Evolutionary conservation across 2,113 vertebrate genomes (phyloP).

Genomic region (Ictalurus furcatus): DNA sequence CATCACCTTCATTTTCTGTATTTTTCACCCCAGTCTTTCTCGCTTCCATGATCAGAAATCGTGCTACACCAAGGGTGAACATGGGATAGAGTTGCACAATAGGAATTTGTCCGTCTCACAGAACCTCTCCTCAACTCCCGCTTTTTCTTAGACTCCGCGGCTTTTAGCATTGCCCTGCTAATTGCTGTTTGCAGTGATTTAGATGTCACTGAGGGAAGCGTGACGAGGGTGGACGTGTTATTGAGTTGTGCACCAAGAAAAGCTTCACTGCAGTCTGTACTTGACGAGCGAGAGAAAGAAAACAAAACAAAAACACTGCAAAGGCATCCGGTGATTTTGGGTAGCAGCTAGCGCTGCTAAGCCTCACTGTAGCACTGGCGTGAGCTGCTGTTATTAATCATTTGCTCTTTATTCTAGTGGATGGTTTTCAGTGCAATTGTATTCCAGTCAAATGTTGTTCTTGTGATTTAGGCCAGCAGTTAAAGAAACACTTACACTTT

Average conservation of each 20-base stretch:
- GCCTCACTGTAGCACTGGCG: not conserved
- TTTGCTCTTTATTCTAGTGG: conserved; percentile 8
- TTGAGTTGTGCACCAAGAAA: conserved; percentile 66
- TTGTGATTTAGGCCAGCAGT: conserved; percentile 30
- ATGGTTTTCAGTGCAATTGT: conserved; percentile 16
- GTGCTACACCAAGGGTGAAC: not conserved
- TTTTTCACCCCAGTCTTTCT: not conserved
- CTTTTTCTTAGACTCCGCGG: conserved; percentile 58
- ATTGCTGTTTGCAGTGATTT: conserved; percentile 73
- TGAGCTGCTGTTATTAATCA: conserved; percentile 22
- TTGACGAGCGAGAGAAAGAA: not conserved
- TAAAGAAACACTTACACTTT: conserved; percentile 23
- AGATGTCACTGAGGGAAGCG: conserved; percentile 71
- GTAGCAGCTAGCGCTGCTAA: not conserved
- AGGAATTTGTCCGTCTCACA: not conserved
- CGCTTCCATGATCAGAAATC: not conserved
- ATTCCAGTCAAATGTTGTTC: conserved; percentile 26
- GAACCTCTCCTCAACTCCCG: conserved; percentile 31
- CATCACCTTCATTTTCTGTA: not conserved
- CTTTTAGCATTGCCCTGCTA: conserved; percentile 56
- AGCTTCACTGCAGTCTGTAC: conserved; percentile 35
- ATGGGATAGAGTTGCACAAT: not conserved
- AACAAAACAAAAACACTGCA: not conserved
- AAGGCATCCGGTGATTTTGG: conserved; percentile 16
- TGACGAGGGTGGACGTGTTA: conserved; percentile 70